phyloP scores from a whole-genome alignment of 2,113 vertebrate genomes.

The Hippocampus mohnikei region DNA sequence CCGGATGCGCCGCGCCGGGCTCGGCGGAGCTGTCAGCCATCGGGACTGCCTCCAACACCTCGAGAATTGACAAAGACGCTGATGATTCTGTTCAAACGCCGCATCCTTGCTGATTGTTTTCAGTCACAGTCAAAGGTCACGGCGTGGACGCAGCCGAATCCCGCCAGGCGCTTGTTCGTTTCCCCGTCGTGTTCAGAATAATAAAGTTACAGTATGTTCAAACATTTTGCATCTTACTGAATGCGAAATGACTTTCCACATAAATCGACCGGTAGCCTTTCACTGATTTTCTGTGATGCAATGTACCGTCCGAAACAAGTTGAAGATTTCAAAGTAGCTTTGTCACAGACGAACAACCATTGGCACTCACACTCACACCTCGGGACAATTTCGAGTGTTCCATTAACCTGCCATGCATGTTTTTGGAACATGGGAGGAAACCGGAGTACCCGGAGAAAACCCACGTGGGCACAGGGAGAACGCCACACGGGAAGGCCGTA shows the following conservation, averaged over 20 bases:
- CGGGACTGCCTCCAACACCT: not conserved
- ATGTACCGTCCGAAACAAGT: not conserved
- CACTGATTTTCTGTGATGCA: not conserved
- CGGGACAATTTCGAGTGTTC: too few relatives aligned
- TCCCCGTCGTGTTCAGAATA: not conserved
- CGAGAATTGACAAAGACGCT: not conserved
- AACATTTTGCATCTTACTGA: not conserved
- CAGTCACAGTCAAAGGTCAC: constrained; percentile 17
- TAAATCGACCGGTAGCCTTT: not conserved
- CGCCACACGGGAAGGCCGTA: too few relatives aligned
- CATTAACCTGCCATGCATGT: too few relatives aligned
- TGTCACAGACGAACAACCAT: not conserved
- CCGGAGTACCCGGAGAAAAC: too few relatives aligned
- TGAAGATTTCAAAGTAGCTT: not conserved
- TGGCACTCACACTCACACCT: too few relatives aligned
- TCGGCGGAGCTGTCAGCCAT: constrained; percentile 20
- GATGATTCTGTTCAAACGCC: constrained; percentile 1
- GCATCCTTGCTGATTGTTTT: constrained; percentile 2
- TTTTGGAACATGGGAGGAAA: too few relatives aligned
- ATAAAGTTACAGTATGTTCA: too few relatives aligned
- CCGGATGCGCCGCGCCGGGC: constrained; percentile 10
- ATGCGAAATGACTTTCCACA: not conserved
- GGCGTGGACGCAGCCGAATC: not conserved
- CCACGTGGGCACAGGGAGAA: too few relatives aligned
- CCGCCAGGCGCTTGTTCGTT: constrained; percentile 11